These are phyloP conservation scores for Phortica magna DNA, from an alignment of 2,888 invertebrate species.

Conservation along the genomic window DNA sequence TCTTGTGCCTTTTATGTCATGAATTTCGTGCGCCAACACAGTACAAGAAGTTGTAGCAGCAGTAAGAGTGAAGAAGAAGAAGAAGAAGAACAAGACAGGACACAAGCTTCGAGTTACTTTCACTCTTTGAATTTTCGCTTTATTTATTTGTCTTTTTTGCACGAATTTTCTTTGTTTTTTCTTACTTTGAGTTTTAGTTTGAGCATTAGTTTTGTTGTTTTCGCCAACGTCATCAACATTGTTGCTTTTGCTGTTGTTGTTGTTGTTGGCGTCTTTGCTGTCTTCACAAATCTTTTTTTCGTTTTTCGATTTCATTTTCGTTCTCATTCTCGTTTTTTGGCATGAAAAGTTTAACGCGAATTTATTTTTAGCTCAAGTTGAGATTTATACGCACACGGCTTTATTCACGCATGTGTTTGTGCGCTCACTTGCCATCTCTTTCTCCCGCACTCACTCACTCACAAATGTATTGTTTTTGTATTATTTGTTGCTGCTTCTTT, in stretches of 20 bases:
- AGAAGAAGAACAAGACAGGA: too few relatives aligned
- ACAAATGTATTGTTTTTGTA: not conserved
- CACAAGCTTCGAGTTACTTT: not conserved
- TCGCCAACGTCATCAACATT: not conserved
- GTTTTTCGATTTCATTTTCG: not conserved
- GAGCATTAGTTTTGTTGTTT: slow-evolving; percentile 15
- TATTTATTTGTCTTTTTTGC: slow-evolving; percentile 5
- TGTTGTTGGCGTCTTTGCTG: not conserved
- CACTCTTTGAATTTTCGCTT: slow-evolving; percentile 6
- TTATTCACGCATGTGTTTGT: slow-evolving; percentile 10
- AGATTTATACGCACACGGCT: slow-evolving; percentile 12
- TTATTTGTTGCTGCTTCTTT: not conserved
- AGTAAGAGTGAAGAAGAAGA: too few relatives aligned
- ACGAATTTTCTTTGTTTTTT: not conserved
- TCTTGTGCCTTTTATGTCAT: not conserved
- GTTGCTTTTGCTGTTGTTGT: slow-evolving; percentile 21
- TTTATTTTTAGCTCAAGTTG: slow-evolving; percentile 28
- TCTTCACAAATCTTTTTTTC: not conserved
- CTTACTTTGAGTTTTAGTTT: slow-evolving; percentile 23
- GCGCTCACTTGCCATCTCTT: not conserved
- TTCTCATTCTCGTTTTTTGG: not conserved
- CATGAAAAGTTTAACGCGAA: slow-evolving; percentile 13
- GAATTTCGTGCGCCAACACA: too few relatives aligned
- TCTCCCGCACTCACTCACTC: not conserved
- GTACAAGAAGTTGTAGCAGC: too few relatives aligned